These are phyloP conservation scores for Teleopsis dalmanni DNA, from an alignment of 1,140 invertebrate genomes.

Conservation along the genomic window DNA sequence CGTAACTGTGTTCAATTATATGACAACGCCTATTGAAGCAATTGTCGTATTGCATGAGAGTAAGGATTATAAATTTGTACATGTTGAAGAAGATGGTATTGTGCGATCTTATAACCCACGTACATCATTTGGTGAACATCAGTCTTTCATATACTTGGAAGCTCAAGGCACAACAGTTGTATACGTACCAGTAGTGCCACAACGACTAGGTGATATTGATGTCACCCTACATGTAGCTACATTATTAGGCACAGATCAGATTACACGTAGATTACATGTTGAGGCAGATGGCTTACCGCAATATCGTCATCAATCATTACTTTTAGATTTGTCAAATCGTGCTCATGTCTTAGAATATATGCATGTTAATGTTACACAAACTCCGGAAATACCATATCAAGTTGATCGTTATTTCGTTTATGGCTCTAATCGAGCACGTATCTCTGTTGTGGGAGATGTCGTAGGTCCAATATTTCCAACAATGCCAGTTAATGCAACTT, in stretches of 20 bases:
- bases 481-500: slow-evolving; percentile 82
- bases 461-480: slow-evolving; percentile 90
- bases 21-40: slow-evolving; percentile 73
- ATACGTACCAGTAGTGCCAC: slow-evolving; percentile 84
- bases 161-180: slow-evolving; percentile 73
- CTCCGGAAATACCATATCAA: slow-evolving; percentile 82
- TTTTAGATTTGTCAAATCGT: slow-evolving; percentile 85
- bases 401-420: slow-evolving; percentile 88
- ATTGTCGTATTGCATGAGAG: slow-evolving; percentile 81
- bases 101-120: slow-evolving; percentile 77
- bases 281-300: slow-evolving; percentile 91
- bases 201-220: slow-evolving; percentile 67
- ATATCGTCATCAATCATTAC: slow-evolving; percentile 80
- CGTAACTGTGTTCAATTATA: slow-evolving; percentile 91
- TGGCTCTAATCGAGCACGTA: slow-evolving; percentile 77
- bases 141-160: slow-evolving; percentile 83
- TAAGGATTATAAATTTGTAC: slow-evolving; percentile 85
- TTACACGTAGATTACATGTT: slow-evolving; percentile 65
- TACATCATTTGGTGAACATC: slow-evolving; percentile 84
- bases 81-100: slow-evolving; percentile 85
- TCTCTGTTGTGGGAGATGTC: slow-evolving; percentile 90
- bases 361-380: slow-evolving; percentile 89
- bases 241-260: slow-evolving; percentile 72
- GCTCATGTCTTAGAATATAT: slow-evolving; percentile 90
- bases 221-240: slow-evolving; percentile 78